phyloP scores from a whole-genome alignment of 2,888 invertebrate species.

The Zaprionus bogoriensis region DNA sequence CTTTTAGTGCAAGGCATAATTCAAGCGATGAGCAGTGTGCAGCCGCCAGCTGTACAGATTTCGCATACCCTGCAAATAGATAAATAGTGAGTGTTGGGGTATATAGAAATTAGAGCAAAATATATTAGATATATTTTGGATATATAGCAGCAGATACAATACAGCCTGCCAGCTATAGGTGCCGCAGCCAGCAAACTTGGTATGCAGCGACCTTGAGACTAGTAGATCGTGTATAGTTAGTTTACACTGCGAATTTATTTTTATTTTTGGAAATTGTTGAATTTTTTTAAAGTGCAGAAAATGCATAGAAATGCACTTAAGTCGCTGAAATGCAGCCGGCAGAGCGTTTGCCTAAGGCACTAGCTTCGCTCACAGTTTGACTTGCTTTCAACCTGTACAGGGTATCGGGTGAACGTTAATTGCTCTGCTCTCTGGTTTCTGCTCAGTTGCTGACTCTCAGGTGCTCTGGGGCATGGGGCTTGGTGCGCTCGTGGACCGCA shows the following conservation, averaged over 20 bases:
- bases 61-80: conserved; percentile 29
- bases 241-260: not conserved
- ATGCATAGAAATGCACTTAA: not conserved
- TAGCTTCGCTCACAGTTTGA: not conserved
- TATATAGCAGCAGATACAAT: not conserved
- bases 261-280: not conserved
- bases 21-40: conserved; percentile 33
- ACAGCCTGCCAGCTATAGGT: not conserved
- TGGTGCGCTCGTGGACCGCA: conserved; percentile 58
- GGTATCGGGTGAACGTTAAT: not conserved
- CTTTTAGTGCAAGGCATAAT: conserved; percentile 75
- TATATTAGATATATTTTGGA: not conserved
- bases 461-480: too few relatives aligned
- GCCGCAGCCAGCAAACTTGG: not conserved
- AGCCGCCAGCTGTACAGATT: not conserved
- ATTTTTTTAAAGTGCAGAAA: not conserved
- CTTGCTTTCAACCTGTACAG: not conserved
- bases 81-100: not conserved
- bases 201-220: not conserved
- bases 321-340: not conserved
- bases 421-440: conserved; percentile 5
- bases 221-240: not conserved
- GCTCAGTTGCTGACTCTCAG: conserved; percentile 37
- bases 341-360: not conserved
- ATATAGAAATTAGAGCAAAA: not conserved